These are phyloP conservation scores for Dromiciops gliroides DNA, from an alignment of 2,113 vertebrate species.

Conservation along the genomic window DNA sequence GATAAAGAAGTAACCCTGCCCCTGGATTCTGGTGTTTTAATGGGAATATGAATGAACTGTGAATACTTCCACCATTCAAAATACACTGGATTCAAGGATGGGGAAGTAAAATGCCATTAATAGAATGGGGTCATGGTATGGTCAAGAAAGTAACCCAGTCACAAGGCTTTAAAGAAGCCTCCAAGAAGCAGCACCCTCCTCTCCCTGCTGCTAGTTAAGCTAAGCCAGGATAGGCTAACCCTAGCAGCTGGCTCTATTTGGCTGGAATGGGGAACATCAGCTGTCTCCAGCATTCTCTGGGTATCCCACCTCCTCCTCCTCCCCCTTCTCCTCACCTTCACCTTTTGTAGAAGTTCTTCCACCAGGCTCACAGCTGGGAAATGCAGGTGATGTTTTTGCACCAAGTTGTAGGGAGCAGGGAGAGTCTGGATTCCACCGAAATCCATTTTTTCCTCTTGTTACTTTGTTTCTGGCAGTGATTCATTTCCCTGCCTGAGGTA, in stretches of 20 bases:
- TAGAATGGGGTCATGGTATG: not conserved
- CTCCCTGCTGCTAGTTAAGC: not conserved
- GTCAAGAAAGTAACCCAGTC: not conserved
- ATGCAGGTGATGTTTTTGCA: not conserved
- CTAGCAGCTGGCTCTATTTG: not conserved
- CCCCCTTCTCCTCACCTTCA: not conserved
- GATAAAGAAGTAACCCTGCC: not conserved
- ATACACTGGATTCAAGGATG: not conserved
- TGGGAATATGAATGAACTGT: not conserved
- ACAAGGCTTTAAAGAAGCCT: not conserved
- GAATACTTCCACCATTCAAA: not conserved
- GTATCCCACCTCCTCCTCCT: not conserved
- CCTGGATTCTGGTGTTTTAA: not conserved
- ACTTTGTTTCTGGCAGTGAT: not conserved
- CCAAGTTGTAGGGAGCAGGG: not conserved
- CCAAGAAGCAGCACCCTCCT: not conserved
- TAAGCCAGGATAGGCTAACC: not conserved
- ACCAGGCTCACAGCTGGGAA: not conserved
- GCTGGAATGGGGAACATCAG: not conserved
- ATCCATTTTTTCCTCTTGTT: not conserved
- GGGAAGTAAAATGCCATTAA: not conserved
- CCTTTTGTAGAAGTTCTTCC: not conserved
- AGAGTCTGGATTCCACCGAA: not conserved
- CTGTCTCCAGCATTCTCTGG: not conserved
- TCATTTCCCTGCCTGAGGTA: slow-evolving; percentile 1